Evolutionary conservation across 1,140 invertebrate genomes (phyloP).

Genomic region (Aphelinus certus): DNA sequence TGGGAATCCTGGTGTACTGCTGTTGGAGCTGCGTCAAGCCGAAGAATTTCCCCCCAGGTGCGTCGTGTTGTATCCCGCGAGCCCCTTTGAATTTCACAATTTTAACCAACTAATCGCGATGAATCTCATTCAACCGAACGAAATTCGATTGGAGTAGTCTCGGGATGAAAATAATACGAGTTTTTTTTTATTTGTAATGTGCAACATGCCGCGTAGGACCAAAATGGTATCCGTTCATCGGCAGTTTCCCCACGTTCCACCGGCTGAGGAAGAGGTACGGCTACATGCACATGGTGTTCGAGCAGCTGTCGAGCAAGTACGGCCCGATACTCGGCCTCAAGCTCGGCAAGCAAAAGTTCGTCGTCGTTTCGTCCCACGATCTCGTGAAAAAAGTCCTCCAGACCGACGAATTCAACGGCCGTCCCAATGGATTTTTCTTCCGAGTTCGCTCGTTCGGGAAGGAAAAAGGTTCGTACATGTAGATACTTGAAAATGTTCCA

Average conservation of each 20-base stretch:
- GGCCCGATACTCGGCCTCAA: constrained; percentile 65
- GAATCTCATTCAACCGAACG: not conserved
- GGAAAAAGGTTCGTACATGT: constrained; percentile 66
- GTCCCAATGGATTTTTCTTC: constrained; percentile 77
- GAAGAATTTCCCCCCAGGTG: constrained; percentile 57
- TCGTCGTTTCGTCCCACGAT: constrained; percentile 71
- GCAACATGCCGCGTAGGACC: constrained; percentile 54
- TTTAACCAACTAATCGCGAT: not conserved
- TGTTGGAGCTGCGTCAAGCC: constrained; percentile 52
- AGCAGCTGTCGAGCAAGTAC: constrained; percentile 53
- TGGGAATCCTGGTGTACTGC: constrained; percentile 43
- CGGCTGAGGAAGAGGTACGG: constrained; percentile 47
- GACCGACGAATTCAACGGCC: constrained; percentile 73
- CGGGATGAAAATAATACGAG: too few relatives aligned
- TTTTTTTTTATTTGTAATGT: too few relatives aligned
- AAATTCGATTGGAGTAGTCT: too few relatives aligned
- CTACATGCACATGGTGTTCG: constrained; percentile 58
- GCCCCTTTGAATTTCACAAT: constrained; percentile 1
- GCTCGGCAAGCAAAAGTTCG: constrained; percentile 69
- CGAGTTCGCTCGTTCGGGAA: constrained; percentile 71
- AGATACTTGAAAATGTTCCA: too few relatives aligned
- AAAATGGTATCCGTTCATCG: constrained; percentile 62
- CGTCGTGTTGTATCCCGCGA: constrained; percentile 15
- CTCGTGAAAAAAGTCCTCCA: constrained; percentile 70
- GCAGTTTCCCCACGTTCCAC: constrained; percentile 55